Base-by-base conservation (phyloP, 2,113 vertebrate genomes). In the Prunella himalayana region DNA sequence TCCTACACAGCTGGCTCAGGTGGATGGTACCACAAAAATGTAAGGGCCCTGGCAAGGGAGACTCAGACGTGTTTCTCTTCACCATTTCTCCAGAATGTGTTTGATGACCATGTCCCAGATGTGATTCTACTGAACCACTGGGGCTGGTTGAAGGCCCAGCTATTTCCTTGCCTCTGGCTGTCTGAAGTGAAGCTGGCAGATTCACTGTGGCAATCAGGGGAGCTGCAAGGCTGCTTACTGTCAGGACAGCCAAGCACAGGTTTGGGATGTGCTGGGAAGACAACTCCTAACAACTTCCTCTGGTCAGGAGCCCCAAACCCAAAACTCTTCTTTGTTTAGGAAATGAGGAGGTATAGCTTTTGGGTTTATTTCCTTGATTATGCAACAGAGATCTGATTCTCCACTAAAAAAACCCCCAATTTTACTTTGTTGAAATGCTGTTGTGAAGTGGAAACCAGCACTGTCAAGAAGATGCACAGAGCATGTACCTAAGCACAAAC, bases 191-290 rank as follows among this genome's bases (percentile, higher is more conserved):
- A 31, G 56, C 50, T 78, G 70, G 15, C 2, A 31, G 66, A 90
- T 64, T 37, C 13, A 41, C 41, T 5, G 1, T 30, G 31, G 28
- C 24, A 3, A 56, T 8, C 35, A 14, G 35, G 53, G 65, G 14
- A 10, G 45, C 30, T 51, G 33, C 0, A 0, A 72, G 59, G 7
- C 18, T 64, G 30, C 28, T 91, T 25, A 15, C 13, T 16, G 0
- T 49, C 44, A 42, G 49, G 68, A 49, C 12, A 54, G 56, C 20
- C 41, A 69, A 70, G n/a, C 20, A 81, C 42, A 73, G 39, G 47
- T 22, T 68, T 4, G 57, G 82, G 35, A 57, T 86, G 59, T 75
- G 39, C 56, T 61, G 63, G 65, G 27, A 91, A 71, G 50, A 84
- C 20, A 89, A 30, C 17, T 56, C 20, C 49, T 72, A 33, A 47